A percentile compares a stretch with the other conserved stretches of the same genome.
phyloP scores from a whole-genome alignment of 2,797 vertebrate genomes.

The Centroberyx gerrardi region DNA sequence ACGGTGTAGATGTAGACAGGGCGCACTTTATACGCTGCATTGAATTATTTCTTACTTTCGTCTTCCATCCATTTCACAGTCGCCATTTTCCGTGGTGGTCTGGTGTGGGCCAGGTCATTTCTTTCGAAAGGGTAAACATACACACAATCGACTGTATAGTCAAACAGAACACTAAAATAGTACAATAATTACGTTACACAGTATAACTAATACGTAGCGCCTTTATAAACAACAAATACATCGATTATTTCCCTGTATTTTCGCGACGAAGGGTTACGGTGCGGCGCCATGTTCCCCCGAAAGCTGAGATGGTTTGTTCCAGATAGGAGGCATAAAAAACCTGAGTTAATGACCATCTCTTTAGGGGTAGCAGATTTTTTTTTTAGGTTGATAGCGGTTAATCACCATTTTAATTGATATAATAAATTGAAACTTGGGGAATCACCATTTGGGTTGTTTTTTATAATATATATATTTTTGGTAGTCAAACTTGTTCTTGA shows the following conservation, averaged over 20 bases:
- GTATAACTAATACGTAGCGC: background rate
- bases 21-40: conserved; percentile 79
- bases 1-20: conserved; percentile 71
- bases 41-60: conserved; percentile 88
- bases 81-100: conserved; percentile 90
- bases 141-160: background rate
- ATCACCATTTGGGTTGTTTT: background rate
- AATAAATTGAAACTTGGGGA: conserved; percentile 14
- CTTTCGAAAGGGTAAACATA: conserved; percentile 59
- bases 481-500: conserved; percentile 48
- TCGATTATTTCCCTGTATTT: conserved; percentile 9
- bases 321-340: conserved; percentile 85
- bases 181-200: background rate
- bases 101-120: conserved; percentile 83
- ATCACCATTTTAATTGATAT: conserved; percentile 54
- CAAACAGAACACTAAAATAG: background rate
- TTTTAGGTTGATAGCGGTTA: conserved; percentile 52
- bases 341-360: conserved; percentile 82
- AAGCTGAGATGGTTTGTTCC: conserved; percentile 76
- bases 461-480: background rate
- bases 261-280: conserved; percentile 40
- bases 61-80: conserved; percentile 90
- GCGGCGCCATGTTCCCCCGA: conserved; percentile 63
- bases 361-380: conserved; percentile 72
- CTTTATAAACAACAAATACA: background rate